Base-by-base conservation (phyloP, 1,140 invertebrate species). In the Dendroctonus valens region DNA sequence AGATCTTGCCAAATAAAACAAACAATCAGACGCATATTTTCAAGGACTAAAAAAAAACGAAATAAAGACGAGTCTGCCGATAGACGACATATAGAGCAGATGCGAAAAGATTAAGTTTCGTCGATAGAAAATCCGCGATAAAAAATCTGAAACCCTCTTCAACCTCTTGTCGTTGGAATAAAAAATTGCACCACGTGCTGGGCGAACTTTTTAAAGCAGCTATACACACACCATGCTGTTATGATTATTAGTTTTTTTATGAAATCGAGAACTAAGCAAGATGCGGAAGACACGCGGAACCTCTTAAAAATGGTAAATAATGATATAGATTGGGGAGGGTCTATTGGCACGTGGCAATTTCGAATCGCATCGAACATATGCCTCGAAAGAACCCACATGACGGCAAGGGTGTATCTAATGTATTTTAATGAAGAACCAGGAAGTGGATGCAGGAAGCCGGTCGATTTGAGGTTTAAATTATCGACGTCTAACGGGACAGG, bases 81-180 rank as follows among this genome's bases (percentile, higher is more conserved):
- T 63, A 41, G 42, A 46, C 59, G 59, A 61, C 59, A 42, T 54
- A 63, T 63, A 42, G 50, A 63, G 54, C 60, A 63, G 60, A 63
- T 63, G 60, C 60, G 50, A 63, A 63, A 63, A 63, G 60, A 63
- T 63, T 63, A 42, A 46, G 51, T 63, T 63, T 46, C 60, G 46
- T 12, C 60, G 60, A 53, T 63, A 26, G 14, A 53, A 40, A 53
- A 53, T 63, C 51, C 41, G 60, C 60, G 60, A 63, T 63, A 63
- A 63, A 62, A 63, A 63, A 63, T 54, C 50, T 14, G 54, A 63
- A 63, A 53, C 60, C 60, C 60, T 54, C 60, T 63, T 63, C 60
- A 54, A 48, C 57, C 57, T 60, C 46, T 59, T 48, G n/a, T 50
- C 44, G 44, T 42, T n/a, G 12, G 5, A 11, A 40, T 7, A 42